Conservation (phyloP, 2,797 vertebrate genomes). For the Helarctos malayanus region DNA sequence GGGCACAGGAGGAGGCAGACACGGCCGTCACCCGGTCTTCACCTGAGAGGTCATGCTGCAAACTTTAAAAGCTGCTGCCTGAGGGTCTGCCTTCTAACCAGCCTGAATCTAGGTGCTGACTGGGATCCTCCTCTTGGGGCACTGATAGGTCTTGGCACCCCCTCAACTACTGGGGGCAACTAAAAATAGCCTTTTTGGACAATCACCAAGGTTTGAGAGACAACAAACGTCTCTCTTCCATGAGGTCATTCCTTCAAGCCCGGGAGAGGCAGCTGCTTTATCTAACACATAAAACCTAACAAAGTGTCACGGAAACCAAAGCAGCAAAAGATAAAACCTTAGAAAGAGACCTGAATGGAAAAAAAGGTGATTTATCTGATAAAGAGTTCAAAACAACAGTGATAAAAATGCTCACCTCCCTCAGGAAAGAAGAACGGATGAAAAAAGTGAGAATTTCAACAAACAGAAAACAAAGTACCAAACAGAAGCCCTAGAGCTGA, state of each 20-base stretch:
- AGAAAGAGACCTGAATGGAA: neutral
- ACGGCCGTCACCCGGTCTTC: neutral
- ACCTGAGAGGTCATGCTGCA: neutral
- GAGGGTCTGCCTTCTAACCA: neutral
- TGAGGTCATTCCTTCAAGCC: neutral
- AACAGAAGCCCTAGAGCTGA: neutral
- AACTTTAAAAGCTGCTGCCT: neutral
- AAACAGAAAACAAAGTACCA: neutral
- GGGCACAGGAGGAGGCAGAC: neutral
- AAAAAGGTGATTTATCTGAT: neutral
- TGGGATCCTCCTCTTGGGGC: neutral
- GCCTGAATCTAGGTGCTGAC: neutral
- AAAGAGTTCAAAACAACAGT: neutral
- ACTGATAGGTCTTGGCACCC: neutral
- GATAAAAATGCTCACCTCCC: neutral
- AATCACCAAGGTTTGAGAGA: neutral
- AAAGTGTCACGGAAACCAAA: neutral
- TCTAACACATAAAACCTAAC: neutral
- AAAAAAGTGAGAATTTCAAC: neutral
- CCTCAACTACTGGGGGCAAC: neutral
- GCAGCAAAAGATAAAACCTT: neutral
- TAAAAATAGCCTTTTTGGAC: neutral
- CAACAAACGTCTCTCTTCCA: neutral
- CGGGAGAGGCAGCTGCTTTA: neutral
- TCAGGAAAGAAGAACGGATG: neutral